Base-by-base conservation (phyloP, 2,797 vertebrate species). In the Helarctos malayanus region DNA sequence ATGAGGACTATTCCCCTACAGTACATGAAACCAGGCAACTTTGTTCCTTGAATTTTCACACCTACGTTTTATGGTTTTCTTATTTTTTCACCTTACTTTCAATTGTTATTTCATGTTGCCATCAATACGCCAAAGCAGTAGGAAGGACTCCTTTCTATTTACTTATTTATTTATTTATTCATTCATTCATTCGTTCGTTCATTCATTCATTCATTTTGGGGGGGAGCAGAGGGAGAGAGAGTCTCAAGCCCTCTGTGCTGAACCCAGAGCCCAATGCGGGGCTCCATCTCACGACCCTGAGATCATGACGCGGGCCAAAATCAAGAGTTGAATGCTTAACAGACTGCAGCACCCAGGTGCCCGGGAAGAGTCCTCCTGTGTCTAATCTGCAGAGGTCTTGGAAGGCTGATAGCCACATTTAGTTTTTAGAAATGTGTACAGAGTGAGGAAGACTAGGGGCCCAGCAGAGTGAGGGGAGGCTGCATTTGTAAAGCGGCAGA, bases 381-480 rank as follows among this genome's bases (percentile, higher is more conserved):
- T 91, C 79, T 25, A 25, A 25, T 25, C 32, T 19, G 38, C 49
- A n/a, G 82, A 69, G 29, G 21, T 14, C 63, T 85, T n/a, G 25
- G 47, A 29, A 84, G 71, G 38, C n/a, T 38, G n/a, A 52, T 1
- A 18, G 25, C 4, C 13, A 7, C 3, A 18, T 32, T 59, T 23
- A 23, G 23, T 47, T 25, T 13, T 68, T 49, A 91, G 54, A 68
- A 41, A 18, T 0, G 41, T 29, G 8, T 9, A 2, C 0, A 2
- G 12, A 9, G 19, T 1, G n/a, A 47, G n/a, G 35, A 38, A 45
- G 23, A 9, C 32, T 15, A 27, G 47, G 27, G 27, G 9, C 3
- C 2, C 3, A 0, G 12, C 1, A 1, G 13, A 19, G 2, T 5
- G 4, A 11, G 32, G n/a, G 47, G 11, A 38, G 21, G 2, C 9